phyloP scores from a whole-genome alignment of 2,113 vertebrate genomes.

The Serinus canaria region DNA sequence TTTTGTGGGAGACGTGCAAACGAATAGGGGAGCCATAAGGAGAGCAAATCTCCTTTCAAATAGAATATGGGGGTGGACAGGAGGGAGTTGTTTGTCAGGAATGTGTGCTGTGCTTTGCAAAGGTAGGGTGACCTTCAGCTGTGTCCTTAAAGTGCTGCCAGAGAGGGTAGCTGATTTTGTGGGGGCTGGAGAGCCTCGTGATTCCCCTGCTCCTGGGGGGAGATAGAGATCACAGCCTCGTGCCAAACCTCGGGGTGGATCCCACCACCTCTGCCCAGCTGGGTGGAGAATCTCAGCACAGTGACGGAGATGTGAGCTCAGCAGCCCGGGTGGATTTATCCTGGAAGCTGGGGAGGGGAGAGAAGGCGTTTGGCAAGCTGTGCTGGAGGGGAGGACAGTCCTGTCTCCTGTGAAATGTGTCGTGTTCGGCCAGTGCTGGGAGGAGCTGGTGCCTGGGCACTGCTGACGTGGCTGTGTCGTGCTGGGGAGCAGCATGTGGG shows the following conservation, averaged over 20 bases:
- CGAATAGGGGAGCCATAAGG: neutral
- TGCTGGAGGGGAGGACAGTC: neutral
- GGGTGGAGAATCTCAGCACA: neutral
- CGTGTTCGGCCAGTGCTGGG: accelerated
- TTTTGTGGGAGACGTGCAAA: conserved; percentile 2
- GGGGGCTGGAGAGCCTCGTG: neutral
- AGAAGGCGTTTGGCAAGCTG: neutral
- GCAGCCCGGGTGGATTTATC: neutral
- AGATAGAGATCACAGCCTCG: accelerated
- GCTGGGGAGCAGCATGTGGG: neutral
- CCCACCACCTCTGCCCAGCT: conserved; percentile 11
- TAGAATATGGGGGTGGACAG: conserved; percentile 33
- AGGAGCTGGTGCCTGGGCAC: neutral
- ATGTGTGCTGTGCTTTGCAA: neutral
- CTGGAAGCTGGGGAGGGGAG: neutral
- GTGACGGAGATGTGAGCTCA: neutral
- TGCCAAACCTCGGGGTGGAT: neutral
- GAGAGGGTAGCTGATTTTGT: neutral
- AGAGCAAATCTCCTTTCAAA: neutral
- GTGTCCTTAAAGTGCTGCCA: neutral
- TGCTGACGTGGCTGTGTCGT: neutral
- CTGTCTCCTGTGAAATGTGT: neutral
- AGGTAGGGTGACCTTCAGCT: conserved; percentile 43
- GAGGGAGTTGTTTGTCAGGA: neutral
- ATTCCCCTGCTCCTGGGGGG: neutral